These are phyloP conservation scores for Tachuris rubrigastra DNA, from an alignment of 2,113 vertebrate genomes.

Conservation along the genomic window DNA sequence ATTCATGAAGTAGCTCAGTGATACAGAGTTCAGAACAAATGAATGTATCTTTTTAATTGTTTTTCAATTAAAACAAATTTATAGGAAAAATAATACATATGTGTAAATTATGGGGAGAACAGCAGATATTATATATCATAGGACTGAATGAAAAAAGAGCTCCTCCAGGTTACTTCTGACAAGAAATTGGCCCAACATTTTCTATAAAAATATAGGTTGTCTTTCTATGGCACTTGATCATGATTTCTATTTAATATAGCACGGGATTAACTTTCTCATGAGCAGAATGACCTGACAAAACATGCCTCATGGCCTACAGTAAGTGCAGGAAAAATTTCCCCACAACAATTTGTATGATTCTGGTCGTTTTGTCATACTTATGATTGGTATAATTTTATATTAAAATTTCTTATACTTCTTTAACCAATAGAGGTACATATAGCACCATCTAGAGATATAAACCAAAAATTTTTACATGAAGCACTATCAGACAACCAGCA, in stretches of 20 bases:
- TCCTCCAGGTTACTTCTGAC: neutral
- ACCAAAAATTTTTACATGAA: neutral
- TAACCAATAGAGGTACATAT: conserved; percentile 55
- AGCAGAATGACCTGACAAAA: conserved; percentile 17
- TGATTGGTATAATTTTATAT: neutral
- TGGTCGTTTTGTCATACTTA: neutral
- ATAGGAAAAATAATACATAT: neutral
- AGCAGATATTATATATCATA: neutral
- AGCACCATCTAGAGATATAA: conserved; percentile 80
- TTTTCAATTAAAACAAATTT: neutral
- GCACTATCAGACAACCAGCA: neutral
- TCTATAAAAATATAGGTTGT: neutral
- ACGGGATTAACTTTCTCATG: neutral
- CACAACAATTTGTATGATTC: neutral
- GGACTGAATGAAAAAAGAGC: neutral
- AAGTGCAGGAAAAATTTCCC: neutral
- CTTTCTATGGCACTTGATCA: neutral
- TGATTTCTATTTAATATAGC: neutral
- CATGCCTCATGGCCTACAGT: neutral
- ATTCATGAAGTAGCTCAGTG: neutral
- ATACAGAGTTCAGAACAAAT: neutral
- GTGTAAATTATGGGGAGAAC: neutral
- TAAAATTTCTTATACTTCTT: neutral
- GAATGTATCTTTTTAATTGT: neutral
- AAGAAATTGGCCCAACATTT: neutral